Evolutionary conservation across 2,888 invertebrate genomes (phyloP).

Genomic region (Drosophila monieri): DNA sequence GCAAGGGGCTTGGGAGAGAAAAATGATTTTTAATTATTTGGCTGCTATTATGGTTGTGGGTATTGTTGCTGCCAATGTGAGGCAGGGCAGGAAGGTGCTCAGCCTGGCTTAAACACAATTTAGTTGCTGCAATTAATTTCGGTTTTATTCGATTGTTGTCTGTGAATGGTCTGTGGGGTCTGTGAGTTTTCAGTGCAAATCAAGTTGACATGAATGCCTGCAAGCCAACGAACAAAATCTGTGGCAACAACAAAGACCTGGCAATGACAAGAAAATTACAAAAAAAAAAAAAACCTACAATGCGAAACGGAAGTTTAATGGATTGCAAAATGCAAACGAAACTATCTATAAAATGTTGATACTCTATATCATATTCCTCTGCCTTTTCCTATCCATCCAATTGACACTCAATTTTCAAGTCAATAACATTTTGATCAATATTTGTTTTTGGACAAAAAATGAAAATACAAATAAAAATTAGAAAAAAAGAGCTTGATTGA

Average conservation of each 20-base stretch:
- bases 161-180: slow-evolving; percentile 27
- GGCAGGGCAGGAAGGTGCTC: slow-evolving; percentile 34
- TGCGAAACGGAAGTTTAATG: slow-evolving; percentile 28
- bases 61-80: slow-evolving; percentile 5
- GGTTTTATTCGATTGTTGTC: slow-evolving; percentile 31
- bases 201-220: slow-evolving; percentile 51
- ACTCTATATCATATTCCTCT: neutral
- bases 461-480: slow-evolving; percentile 11
- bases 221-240: slow-evolving; percentile 11
- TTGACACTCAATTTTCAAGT: slow-evolving; percentile 26
- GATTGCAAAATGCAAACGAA: slow-evolving; percentile 6
- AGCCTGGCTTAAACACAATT: slow-evolving; percentile 37
- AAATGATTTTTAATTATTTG: slow-evolving; percentile 29
- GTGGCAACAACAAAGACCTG: slow-evolving; percentile 16
- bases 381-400: neutral
- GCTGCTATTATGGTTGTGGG: slow-evolving; percentile 4
- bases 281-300: neutral
- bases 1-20: slow-evolving; percentile 5
- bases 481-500: slow-evolving; percentile 11
- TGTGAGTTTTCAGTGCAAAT: slow-evolving; percentile 52
- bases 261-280: slow-evolving; percentile 11
- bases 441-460: slow-evolving; percentile 11
- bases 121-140: slow-evolving; percentile 40
- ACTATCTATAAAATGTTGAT: neutral
- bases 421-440: slow-evolving; percentile 26